Evolutionary conservation across 2,888 invertebrate genomes (phyloP), one percentile per base, ranked within the genome.

Genomic region (Macrosiphum euphorbiae): DNA sequence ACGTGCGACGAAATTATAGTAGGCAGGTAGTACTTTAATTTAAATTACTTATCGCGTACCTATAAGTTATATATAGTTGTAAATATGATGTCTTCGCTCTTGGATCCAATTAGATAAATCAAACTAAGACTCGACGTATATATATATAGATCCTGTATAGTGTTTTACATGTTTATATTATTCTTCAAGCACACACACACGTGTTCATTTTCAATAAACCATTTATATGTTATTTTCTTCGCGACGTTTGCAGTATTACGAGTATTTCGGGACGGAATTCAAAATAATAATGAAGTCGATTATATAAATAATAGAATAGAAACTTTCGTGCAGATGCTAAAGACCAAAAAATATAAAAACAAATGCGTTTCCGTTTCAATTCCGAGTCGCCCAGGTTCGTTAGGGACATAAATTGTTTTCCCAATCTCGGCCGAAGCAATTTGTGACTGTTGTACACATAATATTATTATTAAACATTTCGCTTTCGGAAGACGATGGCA

Each of bases 371-470:
- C 35, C 58, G 44, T 91, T 91, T 85, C 58, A 58, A 91, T 91
- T 58, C 47, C 52, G 20, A 90, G 90, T 52, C n/a, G 28, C n/a
- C 0, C 91, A 28, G 11, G 86, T 67, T 86, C 41, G 50, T 87
- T 87, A 47, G 28, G 78, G 1, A 35, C 61, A 50, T 78, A 41
- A 55, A 84, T 93, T 85, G 55, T 89, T 89, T 90, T 85, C 16
- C 58, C 89, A 93, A 93, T 93, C 93, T 85, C 89, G 0, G 89
- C 11, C 47, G 35, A 28, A 58, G 85, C 89, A 85, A 93, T 89
- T 93, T 89, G 93, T 55, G 89, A 93, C n/a, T 92, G 84, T 92
- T 78, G 58, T 85, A 28, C 87, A 28, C 87, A 67, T 87, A 50
- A 92, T 92, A 92, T 87, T 61, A 86, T 85, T 67, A 85, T 50